Base-by-base conservation (phyloP, 1,140 invertebrate genomes). In the Aphelinus atriplicis region DNA sequence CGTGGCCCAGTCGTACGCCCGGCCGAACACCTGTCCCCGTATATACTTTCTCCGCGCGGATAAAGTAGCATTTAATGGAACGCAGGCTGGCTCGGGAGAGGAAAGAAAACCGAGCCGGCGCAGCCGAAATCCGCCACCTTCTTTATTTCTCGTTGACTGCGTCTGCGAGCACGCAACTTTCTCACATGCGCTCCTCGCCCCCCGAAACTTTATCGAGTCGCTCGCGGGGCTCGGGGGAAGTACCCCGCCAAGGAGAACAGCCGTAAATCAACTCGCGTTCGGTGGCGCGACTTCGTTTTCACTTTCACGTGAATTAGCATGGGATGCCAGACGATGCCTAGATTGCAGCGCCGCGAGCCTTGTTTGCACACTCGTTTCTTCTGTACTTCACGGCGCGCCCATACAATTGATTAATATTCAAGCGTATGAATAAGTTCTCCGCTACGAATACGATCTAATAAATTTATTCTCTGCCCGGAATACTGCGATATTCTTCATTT, bases 21-120 rank as follows among this genome's bases (percentile, higher is more conserved):
- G 9, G 26, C n/a, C 51, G 65, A 74, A 69, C 66, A 74, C 73
- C 66, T 74, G 73, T 73, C 75, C 50, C 65, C 58, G 50, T 61
- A 47, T 26, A 26, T 7, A 50, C 71, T 65, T 66, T 58, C 63
- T 66, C 26, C 46, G 7, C 4, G 3, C 4, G 53, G 71, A 73
- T 73, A 65, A 73, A 73, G 71, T 60, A 66, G 55, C 62, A 66
- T 58, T 73, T 73, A 73, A 73, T 64, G 70, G 70, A 56, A 72
- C 51, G 51, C 46, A 55, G 9, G 55, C 58, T 63, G 67, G n/a
- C 58, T 60, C 50, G 3, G 5, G n/a, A 3, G 4, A 70, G 56
- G 7, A 62, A 55, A 55, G 63, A 9, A 47, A 51, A 26, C 26
- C 26, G 26, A 53, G 50, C 9, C n/a, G 47, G 50, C 62, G 43